A percentile compares a stretch with the other conserved stretches of the same genome.
These are phyloP conservation scores for Osmerus mordax DNA, from an alignment of 2,113 vertebrate species.

Conservation along the genomic window DNA sequence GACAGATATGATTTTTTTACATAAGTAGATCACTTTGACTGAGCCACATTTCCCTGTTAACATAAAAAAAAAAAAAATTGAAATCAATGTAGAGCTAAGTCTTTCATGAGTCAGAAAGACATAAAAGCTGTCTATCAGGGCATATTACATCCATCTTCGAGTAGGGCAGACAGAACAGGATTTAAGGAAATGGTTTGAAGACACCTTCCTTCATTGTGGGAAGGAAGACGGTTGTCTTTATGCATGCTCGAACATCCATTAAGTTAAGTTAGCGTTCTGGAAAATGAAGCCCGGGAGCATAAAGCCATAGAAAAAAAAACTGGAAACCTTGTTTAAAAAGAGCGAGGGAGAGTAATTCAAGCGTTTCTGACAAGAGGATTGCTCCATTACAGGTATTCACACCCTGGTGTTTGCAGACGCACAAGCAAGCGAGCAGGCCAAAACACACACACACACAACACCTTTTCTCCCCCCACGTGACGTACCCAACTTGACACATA, in stretches of 20 bases:
- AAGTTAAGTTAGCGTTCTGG: slow-evolving; percentile 35
- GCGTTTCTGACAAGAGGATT: slow-evolving; percentile 23
- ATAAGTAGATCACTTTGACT: background rate
- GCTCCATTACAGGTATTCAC: slow-evolving; percentile 44
- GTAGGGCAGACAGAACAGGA: slow-evolving; percentile 24
- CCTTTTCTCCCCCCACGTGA: background rate
- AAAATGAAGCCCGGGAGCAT: slow-evolving; percentile 43
- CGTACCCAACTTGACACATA: background rate
- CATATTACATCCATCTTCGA: slow-evolving; percentile 38
- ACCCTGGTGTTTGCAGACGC: slow-evolving; percentile 23
- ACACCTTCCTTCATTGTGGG: slow-evolving; percentile 21
- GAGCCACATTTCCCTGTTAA: background rate
- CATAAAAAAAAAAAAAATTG: slow-evolving; percentile 38
- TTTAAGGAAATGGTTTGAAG: slow-evolving; percentile 46
- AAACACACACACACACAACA: background rate
- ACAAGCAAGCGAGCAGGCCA: slow-evolving; percentile 4
- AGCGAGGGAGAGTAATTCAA: slow-evolving; percentile 37
- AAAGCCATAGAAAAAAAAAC: slow-evolving; percentile 18
- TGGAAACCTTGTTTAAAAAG: slow-evolving; percentile 33
- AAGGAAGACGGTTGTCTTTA: slow-evolving; percentile 17
- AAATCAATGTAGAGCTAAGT: slow-evolving; percentile 30
- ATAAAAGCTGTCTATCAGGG: slow-evolving; percentile 39
- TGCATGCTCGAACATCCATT: slow-evolving; percentile 45
- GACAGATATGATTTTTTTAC: no score
- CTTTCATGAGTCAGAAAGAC: slow-evolving; percentile 32